Percentiles rank a stretch among this genome's conserved stretches.
Evolutionary conservation across 2,797 vertebrate species (phyloP).

Genomic region (Percopsis omiscomaycus): DNA sequence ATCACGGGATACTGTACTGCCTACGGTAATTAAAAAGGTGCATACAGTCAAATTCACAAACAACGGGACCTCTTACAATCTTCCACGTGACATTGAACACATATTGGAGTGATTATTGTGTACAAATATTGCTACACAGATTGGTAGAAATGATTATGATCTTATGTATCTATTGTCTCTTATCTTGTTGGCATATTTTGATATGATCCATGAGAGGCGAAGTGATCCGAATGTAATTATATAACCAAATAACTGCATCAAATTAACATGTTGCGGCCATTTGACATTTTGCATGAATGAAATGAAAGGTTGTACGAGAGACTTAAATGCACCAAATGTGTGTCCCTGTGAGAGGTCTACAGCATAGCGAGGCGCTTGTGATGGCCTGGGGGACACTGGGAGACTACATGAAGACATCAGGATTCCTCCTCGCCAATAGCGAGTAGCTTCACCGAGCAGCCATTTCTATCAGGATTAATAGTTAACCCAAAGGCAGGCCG

Average conservation of each 20-base stretch:
- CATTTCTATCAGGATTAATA: conserved; percentile 42
- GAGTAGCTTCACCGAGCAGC: conserved; percentile 33
- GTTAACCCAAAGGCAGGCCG: conserved; percentile 10
- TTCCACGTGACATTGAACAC: not conserved
- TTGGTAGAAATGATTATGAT: too few relatives aligned
- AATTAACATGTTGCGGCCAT: not conserved
- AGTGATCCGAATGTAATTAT: not conserved
- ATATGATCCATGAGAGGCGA: too few relatives aligned
- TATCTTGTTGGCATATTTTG: too few relatives aligned
- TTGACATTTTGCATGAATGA: too few relatives aligned
- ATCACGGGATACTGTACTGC: not conserved
- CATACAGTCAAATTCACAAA: not conserved
- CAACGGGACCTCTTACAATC: too few relatives aligned
- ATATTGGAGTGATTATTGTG: not conserved
- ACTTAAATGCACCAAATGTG: conserved; percentile 7
- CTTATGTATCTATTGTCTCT: too few relatives aligned
- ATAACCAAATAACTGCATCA: conserved; percentile 7
- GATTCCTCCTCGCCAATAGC: conserved; percentile 41
- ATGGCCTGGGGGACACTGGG: conserved; percentile 56
- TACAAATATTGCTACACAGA: not conserved
- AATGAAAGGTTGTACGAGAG: too few relatives aligned
- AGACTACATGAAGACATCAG: conserved; percentile 58
- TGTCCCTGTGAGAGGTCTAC: conserved; percentile 38
- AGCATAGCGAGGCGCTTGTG: conserved; percentile 44
- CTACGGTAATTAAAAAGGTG: not conserved